Evolutionary conservation across 2,888 invertebrate species (phyloP).

Genomic region (Dione vanillae): DNA sequence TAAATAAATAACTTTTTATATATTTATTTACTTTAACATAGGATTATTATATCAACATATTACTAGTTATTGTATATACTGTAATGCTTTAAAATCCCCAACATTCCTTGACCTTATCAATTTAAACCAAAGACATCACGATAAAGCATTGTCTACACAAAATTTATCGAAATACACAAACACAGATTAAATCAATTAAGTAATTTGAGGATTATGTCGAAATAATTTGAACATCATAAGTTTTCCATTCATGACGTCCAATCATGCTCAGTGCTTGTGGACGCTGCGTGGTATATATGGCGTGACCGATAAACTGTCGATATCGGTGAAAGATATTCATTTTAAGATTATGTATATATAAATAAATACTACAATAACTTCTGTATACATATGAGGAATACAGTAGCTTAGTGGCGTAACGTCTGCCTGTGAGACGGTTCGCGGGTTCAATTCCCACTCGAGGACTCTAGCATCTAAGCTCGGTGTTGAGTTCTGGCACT

Average conservation of each 20-base stretch:
- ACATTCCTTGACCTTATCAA: neutral
- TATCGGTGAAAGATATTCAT: conserved; percentile 16
- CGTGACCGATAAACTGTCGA: conserved; percentile 17
- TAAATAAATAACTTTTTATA: no score
- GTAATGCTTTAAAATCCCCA: no score
- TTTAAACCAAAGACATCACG: neutral
- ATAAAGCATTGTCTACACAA: neutral
- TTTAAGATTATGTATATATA: neutral
- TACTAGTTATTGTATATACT: no score
- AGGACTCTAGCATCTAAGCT: no score
- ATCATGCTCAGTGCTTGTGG: conserved; percentile 2
- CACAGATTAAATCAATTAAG: neutral
- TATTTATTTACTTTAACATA: no score
- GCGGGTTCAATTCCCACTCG: no score
- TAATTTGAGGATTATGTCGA: conserved; percentile 7
- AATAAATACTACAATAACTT: neutral
- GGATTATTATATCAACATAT: no score
- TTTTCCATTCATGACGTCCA: neutral
- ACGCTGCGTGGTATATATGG: neutral
- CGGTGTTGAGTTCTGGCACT: no score
- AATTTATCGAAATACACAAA: neutral
- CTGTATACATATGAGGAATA: no score
- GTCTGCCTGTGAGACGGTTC: no score
- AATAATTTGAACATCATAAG: neutral
- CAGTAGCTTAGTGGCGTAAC: no score